phyloP scores from a whole-genome alignment of 2,888 invertebrate species.

The Coremacera marginata region DNA sequence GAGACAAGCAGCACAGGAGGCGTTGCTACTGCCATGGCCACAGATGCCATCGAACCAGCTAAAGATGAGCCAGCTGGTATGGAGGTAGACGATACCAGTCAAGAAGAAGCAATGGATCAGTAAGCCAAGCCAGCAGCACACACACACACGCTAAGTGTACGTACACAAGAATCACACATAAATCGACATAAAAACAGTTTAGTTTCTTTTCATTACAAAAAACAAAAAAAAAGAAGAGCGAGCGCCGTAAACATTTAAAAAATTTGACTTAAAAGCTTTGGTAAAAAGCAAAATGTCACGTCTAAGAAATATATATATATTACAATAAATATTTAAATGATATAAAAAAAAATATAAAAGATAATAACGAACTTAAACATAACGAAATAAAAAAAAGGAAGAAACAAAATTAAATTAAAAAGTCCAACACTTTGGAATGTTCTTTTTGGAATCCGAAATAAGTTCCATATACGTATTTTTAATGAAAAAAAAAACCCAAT shows the following conservation, averaged over 20 bases:
- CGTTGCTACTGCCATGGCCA: constrained; percentile 62
- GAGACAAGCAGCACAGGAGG: constrained; percentile 54
- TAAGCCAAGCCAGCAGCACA: constrained; percentile 51
- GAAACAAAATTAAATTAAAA: constrained; percentile 6
- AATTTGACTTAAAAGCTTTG: constrained; percentile 16
- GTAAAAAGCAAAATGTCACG: background rate
- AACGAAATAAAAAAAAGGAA: background rate
- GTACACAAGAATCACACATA: background rate
- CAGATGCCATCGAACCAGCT: constrained; percentile 56
- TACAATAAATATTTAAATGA: background rate
- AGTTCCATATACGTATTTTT: background rate
- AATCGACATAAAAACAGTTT: constrained; percentile 8
- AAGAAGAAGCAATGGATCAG: constrained; percentile 68
- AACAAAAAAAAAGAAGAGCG: too few species aligned
- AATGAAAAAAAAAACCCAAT: background rate
- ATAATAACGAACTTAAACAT: background rate
- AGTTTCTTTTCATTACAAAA: constrained; percentile 10
- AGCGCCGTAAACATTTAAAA: constrained; percentile 6
- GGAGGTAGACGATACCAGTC: constrained; percentile 69
- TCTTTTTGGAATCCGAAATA: background rate
- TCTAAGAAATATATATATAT: constrained; percentile 7
- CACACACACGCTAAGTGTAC: background rate
- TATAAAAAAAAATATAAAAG: background rate
- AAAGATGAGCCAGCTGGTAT: constrained; percentile 66
- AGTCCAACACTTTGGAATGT: background rate